A percentile compares a stretch with the other conserved stretches of the same genome.
These are phyloP conservation scores for Ommatoiulus sabulosus DNA, from an alignment of 2,888 invertebrate genomes.

Conservation along the genomic window DNA sequence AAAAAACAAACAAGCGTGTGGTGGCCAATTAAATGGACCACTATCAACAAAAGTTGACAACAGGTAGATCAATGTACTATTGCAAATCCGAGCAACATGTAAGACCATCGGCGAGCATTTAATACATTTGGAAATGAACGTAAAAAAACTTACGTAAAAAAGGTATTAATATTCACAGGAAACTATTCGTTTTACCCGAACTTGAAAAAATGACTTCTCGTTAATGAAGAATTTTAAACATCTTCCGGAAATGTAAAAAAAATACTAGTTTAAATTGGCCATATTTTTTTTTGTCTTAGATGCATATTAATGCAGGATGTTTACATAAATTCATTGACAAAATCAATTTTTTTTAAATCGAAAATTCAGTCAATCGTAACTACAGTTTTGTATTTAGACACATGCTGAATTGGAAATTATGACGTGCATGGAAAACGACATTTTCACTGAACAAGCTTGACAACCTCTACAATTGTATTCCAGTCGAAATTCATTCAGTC, in stretches of 20 bases:
- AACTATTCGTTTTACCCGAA: conserved; percentile 28
- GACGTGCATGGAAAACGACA: background rate
- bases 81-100: background rate
- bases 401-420: background rate
- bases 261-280: background rate
- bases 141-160: background rate
- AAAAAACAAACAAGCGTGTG: conserved; percentile 16
- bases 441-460: background rate
- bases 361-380: background rate
- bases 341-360: background rate
- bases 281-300: background rate
- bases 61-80: conserved; percentile 11
- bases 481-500: no score
- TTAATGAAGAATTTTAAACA: conserved; percentile 15
- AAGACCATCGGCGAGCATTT: background rate
- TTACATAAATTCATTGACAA: background rate
- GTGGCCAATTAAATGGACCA: conserved; percentile 11
- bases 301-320: conserved; percentile 10
- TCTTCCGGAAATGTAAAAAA: conserved; percentile 25
- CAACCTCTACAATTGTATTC: no score
- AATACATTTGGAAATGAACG: background rate
- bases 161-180: background rate
- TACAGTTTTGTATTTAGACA: background rate
- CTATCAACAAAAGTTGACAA: background rate
- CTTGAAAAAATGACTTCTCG: background rate